These are phyloP conservation scores for Microtus ochrogaster DNA, from an alignment of 2,113 vertebrate genomes.

Conservation along the genomic window DNA sequence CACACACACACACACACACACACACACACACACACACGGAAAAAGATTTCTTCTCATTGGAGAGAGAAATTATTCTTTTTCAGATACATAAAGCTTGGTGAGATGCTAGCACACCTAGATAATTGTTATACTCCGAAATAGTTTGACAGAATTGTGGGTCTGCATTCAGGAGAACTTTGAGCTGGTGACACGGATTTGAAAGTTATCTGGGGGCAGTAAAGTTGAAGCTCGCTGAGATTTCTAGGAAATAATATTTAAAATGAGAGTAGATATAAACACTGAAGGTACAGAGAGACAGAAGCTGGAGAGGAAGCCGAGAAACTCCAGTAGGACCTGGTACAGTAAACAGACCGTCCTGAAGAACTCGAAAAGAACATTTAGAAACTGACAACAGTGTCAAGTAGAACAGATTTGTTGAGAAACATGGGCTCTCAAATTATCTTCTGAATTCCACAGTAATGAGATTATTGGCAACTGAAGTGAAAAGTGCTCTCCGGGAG, in stretches of 20 bases:
- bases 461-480: background rate
- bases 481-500: background rate
- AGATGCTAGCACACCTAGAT: background rate
- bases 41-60: background rate
- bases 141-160: background rate
- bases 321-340: background rate
- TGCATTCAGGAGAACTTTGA: background rate
- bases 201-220: background rate
- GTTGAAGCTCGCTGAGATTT: background rate
- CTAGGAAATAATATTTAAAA: conserved; percentile 5
- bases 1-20: no score
- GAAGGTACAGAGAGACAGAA: background rate
- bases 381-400: conserved; percentile 5
- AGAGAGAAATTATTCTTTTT: background rate
- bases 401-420: conserved; percentile 35
- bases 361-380: background rate
- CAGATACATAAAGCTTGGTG: background rate
- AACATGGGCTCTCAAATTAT: background rate
- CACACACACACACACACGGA: background rate
- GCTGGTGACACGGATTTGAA: background rate
- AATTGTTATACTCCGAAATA: background rate
- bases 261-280: conserved; percentile 30
- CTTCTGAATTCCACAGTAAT: background rate
- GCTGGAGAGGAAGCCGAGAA: background rate
- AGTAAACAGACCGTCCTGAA: background rate